Evolutionary conservation across 2,888 invertebrate genomes (phyloP).

Genomic region (Pristionchus arcanus): DNA sequence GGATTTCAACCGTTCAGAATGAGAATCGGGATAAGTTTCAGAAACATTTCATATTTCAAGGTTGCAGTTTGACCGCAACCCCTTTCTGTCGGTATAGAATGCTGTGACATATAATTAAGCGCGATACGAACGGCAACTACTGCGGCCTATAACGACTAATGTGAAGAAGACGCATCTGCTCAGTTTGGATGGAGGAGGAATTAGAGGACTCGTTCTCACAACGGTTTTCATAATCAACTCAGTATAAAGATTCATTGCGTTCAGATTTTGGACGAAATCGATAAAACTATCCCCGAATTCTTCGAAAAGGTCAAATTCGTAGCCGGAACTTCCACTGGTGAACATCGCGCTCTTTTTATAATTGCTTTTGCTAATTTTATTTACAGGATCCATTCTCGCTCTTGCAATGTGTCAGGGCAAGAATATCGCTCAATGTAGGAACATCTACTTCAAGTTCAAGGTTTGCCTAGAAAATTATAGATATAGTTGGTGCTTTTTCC

Average conservation of each 20-base stretch:
- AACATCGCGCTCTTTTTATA: not conserved
- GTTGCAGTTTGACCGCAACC: too few species aligned
- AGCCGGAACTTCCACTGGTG: not conserved
- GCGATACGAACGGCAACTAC: not conserved
- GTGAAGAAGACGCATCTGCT: not conserved
- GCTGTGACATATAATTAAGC: not conserved
- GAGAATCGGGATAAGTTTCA: too few species aligned
- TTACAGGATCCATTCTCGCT: not conserved
- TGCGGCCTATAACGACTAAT: not conserved
- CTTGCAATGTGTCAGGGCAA: not conserved
- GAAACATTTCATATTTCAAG: too few species aligned
- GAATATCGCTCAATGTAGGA: not conserved
- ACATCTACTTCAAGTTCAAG: constrained; percentile 22
- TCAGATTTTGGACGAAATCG: not conserved
- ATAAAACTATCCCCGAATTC: not conserved
- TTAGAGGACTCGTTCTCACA: not conserved
- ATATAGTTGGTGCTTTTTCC: not conserved
- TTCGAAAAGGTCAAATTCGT: not conserved
- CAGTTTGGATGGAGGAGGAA: constrained; percentile 1
- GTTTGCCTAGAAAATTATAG: not conserved
- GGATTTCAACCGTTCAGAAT: too few species aligned
- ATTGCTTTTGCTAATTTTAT: not conserved
- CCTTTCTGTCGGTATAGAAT: too few species aligned
- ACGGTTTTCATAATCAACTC: not conserved
- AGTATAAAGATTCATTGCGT: not conserved